phyloP scores from a whole-genome alignment of 2,797 vertebrate genomes.

The Heteromormyrus szaboi region DNA sequence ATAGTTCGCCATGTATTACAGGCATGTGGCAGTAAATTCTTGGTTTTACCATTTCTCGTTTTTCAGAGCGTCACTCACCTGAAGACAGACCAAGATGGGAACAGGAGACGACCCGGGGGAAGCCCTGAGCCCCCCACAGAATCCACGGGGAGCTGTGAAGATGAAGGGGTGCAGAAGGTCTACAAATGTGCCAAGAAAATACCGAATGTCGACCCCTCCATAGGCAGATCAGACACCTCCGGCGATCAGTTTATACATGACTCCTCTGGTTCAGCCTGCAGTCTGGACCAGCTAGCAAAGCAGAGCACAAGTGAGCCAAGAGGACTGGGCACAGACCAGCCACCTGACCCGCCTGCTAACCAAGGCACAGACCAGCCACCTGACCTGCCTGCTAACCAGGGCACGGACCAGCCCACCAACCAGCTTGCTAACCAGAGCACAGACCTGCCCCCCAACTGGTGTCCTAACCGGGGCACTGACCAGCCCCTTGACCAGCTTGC shows the following conservation, averaged over 20 bases:
- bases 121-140: conserved; percentile 21
- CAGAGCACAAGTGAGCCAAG: neutral
- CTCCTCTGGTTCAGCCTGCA: conserved; percentile 16
- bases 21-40: neutral
- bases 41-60: neutral
- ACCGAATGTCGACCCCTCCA: neutral
- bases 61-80: neutral
- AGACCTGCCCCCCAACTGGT: conserved; percentile 19
- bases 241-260: neutral
- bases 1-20: neutral
- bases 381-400: neutral
- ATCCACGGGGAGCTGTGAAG: conserved; percentile 13
- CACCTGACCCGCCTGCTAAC: conserved; percentile 8
- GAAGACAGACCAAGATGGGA: neutral
- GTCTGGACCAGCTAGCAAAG: conserved; percentile 40
- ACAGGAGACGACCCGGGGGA: neutral
- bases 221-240: neutral
- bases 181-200: neutral
- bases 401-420: conserved; percentile 26
- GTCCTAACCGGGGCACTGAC: neutral
- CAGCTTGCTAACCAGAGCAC: conserved; percentile 27
- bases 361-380: neutral
- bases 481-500: neutral
- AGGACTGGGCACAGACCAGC: neutral
- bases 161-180: conserved; percentile 14